Percentiles rank a stretch among this genome's conserved stretches.
Conservation (phyloP, 2,797 vertebrate species). For the Onychomys leucogaster region DNA sequence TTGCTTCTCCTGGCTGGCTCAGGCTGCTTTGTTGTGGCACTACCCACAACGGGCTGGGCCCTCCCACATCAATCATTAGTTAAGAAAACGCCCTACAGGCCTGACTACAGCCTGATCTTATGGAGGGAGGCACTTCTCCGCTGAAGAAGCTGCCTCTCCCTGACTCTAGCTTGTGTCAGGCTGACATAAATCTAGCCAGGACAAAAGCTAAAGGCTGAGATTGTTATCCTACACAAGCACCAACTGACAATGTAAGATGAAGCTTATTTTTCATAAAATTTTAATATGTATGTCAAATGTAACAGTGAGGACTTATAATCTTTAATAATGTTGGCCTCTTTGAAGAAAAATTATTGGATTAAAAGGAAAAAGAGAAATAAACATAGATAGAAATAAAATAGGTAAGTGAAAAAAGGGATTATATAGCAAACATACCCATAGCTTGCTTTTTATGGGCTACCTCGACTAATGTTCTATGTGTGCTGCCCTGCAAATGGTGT, state of each 20-base stretch:
- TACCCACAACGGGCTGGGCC: neutral
- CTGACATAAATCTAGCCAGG: neutral
- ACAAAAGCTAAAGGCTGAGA: conserved; percentile 3
- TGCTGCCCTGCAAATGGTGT: neutral
- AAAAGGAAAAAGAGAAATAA: conserved; percentile 26
- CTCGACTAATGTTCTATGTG: neutral
- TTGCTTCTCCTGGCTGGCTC: neutral
- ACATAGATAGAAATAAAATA: conserved; percentile 21
- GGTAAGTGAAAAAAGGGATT: neutral
- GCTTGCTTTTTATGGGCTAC: neutral
- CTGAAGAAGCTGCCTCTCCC: neutral
- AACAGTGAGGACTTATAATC: conserved; percentile 35
- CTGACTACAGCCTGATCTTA: neutral
- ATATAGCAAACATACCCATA: neutral
- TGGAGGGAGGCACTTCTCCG: neutral
- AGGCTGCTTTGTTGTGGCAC: neutral
- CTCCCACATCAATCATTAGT: neutral
- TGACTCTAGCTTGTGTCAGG: neutral
- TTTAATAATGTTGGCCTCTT: conserved; percentile 53
- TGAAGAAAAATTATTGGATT: conserved; percentile 13
- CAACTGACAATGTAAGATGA: conserved; percentile 42
- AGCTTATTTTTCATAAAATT: conserved; percentile 50
- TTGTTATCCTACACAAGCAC: conserved; percentile 17
- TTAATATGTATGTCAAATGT: conserved; percentile 47
- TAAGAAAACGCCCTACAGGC: neutral